Evolutionary conservation across 2,797 vertebrate genomes (phyloP).

Genomic region (Peromyscus attwateri): DNA sequence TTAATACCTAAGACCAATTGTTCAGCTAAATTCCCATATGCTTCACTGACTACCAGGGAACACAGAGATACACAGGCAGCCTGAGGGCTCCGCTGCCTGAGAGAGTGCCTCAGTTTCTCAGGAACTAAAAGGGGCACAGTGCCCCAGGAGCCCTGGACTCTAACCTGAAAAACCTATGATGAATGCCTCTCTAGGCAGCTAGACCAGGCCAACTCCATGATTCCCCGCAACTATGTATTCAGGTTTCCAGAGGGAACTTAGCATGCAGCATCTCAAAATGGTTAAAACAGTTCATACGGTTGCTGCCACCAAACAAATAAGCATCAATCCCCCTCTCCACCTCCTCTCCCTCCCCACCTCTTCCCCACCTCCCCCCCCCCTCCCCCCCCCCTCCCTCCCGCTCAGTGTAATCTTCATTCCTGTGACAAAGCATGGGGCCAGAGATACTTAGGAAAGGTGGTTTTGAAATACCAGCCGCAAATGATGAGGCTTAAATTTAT

Average conservation of each 20-base stretch:
- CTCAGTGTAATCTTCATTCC: neutral
- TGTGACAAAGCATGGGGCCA: neutral
- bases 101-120: neutral
- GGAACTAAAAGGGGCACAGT: neutral
- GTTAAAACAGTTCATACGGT: neutral
- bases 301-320: neutral
- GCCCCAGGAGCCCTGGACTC: neutral
- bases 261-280: neutral
- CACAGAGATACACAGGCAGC: neutral
- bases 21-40: neutral
- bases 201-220: neutral
- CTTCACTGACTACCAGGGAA: neutral
- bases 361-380: accelerated
- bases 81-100: neutral
- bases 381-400: accelerated
- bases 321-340: neutral
- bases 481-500: neutral
- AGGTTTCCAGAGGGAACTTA: neutral
- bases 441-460: neutral
- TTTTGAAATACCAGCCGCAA: slow-evolving; percentile 33
- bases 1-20: neutral
- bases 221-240: neutral
- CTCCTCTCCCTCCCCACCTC: accelerated
- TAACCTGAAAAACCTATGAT: neutral
- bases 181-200: neutral